Conservation (phyloP, 2,888 invertebrate genomes). For the Ormia ochracea region DNA sequence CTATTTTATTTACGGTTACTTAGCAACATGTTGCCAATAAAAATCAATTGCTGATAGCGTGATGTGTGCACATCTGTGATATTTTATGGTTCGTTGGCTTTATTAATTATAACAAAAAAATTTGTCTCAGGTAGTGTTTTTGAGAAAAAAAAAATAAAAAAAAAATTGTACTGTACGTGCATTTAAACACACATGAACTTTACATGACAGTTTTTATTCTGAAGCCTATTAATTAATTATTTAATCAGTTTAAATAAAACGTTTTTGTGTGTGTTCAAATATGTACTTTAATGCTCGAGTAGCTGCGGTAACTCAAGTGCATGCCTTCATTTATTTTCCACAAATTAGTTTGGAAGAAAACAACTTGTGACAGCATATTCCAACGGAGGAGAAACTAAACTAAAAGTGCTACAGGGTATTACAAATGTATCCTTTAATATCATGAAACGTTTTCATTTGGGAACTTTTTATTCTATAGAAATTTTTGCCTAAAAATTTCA, state of each 20-base stretch:
- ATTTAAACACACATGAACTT: too few relatives aligned
- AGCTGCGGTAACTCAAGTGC: not conserved
- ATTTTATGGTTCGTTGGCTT: constrained; percentile 33
- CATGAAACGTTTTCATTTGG: too few relatives aligned
- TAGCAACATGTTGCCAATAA: constrained; percentile 40
- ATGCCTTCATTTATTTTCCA: too few relatives aligned
- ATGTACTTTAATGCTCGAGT: constrained; percentile 30
- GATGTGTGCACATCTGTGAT: not conserved
- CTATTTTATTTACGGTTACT: not conserved
- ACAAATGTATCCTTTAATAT: not conserved
- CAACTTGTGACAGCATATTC: too few relatives aligned
- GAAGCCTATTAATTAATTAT: not conserved
- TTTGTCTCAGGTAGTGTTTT: not conserved
- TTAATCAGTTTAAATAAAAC: not conserved
- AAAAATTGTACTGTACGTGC: not conserved
- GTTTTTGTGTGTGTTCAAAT: not conserved
- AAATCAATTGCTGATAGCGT: not conserved
- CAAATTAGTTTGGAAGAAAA: too few relatives aligned
- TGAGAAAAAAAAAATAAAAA: not conserved
- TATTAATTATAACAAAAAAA: constrained; percentile 10
- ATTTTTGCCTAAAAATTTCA: too few relatives aligned
- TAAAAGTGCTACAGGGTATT: not conserved
- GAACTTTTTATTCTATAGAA: too few relatives aligned
- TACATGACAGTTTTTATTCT: not conserved
- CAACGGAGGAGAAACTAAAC: too few relatives aligned